These are phyloP conservation scores for Homalodisca vitripennis DNA, from an alignment of 1,140 invertebrate species.

Conservation along the genomic window DNA sequence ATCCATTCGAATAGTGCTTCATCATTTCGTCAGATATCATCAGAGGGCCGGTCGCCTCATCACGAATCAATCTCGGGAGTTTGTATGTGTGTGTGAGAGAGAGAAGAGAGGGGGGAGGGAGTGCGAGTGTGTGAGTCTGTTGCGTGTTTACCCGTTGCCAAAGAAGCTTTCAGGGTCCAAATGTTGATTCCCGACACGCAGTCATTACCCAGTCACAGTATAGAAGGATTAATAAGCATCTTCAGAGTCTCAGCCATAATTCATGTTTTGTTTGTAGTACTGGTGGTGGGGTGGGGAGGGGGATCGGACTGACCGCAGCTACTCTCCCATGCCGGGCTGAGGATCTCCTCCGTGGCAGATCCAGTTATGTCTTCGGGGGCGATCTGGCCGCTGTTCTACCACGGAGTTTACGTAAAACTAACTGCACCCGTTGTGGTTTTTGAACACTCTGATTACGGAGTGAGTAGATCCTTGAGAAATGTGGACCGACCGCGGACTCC, in stretches of 20 bases:
- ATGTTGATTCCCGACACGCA: neutral
- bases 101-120: neutral
- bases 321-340: too few species aligned
- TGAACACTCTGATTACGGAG: too few species aligned
- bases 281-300: neutral
- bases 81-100: neutral
- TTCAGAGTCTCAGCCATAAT: neutral
- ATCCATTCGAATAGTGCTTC: neutral
- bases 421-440: too few species aligned
- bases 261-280: constrained; percentile 3
- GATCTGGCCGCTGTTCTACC: too few species aligned
- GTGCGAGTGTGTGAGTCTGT: neutral
- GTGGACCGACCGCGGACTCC: too few species aligned
- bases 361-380: too few species aligned
- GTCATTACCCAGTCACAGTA: constrained; percentile 4
- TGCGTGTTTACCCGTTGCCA: neutral
- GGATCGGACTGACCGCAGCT: neutral
- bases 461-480: too few species aligned
- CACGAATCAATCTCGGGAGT: neutral
- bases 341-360: too few species aligned
- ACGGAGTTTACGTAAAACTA: too few species aligned
- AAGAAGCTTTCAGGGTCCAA: neutral
- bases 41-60: too few species aligned
- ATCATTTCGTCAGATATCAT: constrained; percentile 13
- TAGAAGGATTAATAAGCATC: constrained; percentile 13